A percentile compares a stretch with the other conserved stretches of the same genome.
Evolutionary conservation across 30 jellyfish, hydroid and myxozoan genomes (phyloP).

Genomic region (Hydra vulgaris): DNA sequence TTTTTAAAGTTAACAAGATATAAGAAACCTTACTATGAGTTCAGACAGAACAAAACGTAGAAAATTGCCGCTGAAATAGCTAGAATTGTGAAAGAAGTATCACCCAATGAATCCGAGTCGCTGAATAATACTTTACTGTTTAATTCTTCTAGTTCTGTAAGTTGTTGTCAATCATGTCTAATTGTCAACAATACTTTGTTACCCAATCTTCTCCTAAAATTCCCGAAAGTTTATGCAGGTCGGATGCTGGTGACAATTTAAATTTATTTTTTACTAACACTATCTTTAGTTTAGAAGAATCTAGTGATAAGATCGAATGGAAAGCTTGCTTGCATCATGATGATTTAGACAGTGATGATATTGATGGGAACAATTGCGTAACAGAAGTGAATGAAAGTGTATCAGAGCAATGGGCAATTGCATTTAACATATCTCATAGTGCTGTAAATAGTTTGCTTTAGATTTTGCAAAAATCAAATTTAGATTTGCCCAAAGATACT

Average conservation of each 20-base stretch:
- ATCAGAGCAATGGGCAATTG: neutral
- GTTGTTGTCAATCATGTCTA: neutral
- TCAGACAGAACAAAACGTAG: neutral
- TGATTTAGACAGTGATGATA: neutral
- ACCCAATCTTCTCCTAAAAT: neutral
- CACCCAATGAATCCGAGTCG: neutral
- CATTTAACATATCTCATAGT: constrained; percentile 6
- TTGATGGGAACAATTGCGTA: neutral
- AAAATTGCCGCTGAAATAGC: neutral
- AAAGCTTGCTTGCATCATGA: neutral
- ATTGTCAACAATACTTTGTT: neutral
- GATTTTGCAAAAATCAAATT: neutral
- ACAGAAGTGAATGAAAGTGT: neutral
- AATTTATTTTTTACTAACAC: neutral
- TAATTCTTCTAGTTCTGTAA: neutral
- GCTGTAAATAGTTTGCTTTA: neutral
- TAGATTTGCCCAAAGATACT: constrained; percentile 21
- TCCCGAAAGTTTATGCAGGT: neutral
- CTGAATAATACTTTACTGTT: neutral
- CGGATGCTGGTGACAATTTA: neutral
- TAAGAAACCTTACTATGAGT: neutral
- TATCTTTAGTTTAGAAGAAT: neutral
- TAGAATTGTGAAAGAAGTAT: neutral
- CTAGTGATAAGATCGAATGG: neutral
- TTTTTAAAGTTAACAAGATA: neutral